phyloP scores from a whole-genome alignment of 2,888 invertebrate species.

The Quadroppia sp. region DNA sequence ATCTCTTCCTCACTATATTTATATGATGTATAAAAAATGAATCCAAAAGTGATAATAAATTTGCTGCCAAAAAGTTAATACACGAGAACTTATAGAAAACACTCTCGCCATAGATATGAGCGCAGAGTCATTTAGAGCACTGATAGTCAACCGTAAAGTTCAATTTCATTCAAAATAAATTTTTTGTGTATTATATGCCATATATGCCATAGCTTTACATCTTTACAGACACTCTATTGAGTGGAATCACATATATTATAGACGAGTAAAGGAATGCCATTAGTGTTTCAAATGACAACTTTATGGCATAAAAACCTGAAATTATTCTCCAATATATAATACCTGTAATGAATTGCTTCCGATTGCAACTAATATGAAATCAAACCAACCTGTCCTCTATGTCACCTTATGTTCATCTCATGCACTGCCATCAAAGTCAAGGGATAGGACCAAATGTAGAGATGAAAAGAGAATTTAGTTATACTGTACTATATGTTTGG shows the following conservation, averaged over 20 bases:
- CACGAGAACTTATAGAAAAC: neutral
- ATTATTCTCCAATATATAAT: slow-evolving; percentile 10
- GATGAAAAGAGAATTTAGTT: neutral
- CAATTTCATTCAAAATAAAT: slow-evolving; percentile 19
- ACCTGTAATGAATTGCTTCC: neutral
- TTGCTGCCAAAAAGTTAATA: slow-evolving; percentile 26
- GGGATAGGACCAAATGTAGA: neutral
- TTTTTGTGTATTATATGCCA: neutral
- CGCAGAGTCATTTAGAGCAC: slow-evolving; percentile 2
- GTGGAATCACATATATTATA: slow-evolving; percentile 7
- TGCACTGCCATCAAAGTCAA: neutral
- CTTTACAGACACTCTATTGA: neutral
- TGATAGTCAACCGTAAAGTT: slow-evolving; percentile 3
- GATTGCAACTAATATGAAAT: neutral
- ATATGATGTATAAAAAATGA: neutral
- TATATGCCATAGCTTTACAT: neutral
- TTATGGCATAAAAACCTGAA: slow-evolving; percentile 14
- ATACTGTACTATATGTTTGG: no score
- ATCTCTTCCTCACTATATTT: neutral
- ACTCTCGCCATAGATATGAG: neutral
- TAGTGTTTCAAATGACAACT: slow-evolving; percentile 16
- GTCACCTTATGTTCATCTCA: slow-evolving; percentile 7
- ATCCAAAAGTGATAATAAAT: slow-evolving; percentile 26
- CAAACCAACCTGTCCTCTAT: neutral
- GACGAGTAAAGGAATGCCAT: neutral